These are phyloP conservation scores for Alentia gelatinosa DNA, from an alignment of 2,888 invertebrate species.

Conservation along the genomic window DNA sequence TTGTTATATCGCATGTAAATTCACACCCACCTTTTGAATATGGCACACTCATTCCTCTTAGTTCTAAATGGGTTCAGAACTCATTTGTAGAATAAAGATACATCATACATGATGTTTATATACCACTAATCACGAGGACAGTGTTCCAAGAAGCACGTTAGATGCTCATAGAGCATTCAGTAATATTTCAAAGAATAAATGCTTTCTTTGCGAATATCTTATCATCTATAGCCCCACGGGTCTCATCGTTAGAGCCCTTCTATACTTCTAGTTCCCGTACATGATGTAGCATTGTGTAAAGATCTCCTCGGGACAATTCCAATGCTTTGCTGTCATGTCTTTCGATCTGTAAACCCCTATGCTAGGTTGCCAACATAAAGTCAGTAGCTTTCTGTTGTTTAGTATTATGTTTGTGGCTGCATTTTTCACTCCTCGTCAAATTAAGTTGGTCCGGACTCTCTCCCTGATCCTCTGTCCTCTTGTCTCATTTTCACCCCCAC, in stretches of 20 bases:
- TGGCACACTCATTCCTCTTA: background rate
- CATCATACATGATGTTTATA: background rate
- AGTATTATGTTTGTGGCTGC: background rate
- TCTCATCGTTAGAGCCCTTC: background rate
- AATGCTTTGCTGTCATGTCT: background rate
- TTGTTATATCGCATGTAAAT: background rate
- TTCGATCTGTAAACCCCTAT: background rate
- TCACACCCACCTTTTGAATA: background rate
- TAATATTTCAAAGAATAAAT: background rate
- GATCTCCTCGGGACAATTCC: background rate
- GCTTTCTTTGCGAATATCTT: background rate
- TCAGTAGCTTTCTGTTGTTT: background rate
- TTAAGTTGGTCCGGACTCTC: background rate
- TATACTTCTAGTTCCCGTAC: background rate
- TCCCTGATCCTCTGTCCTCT: background rate
- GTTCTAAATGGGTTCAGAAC: conserved; percentile 1
- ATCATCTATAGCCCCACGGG: background rate
- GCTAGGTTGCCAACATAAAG: background rate
- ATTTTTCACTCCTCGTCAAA: background rate
- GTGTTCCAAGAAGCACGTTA: background rate
- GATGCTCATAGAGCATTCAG: background rate
- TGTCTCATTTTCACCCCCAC: background rate
- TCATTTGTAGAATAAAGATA: background rate
- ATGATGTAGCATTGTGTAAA: background rate
- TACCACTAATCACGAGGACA: background rate